These are phyloP conservation scores for Hyppa rectilinea DNA, from an alignment of 2,888 invertebrate species.

Conservation along the genomic window DNA sequence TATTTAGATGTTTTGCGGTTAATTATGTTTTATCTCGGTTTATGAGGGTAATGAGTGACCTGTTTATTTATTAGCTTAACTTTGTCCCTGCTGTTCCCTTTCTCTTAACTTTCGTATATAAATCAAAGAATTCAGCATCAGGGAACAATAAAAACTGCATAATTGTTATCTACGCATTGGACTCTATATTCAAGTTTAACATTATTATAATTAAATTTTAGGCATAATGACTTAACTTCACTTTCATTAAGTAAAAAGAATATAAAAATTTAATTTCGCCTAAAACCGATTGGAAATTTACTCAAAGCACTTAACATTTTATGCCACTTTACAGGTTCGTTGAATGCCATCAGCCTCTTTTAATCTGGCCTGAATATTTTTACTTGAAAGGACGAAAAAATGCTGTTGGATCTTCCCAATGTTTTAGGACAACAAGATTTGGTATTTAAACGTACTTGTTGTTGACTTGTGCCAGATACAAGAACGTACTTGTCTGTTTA, in stretches of 20 bases:
- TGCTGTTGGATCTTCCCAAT: conserved; percentile 46
- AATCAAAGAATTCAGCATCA: conserved; percentile 43
- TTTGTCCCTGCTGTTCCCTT: conserved; percentile 42
- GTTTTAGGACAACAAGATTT: conserved; percentile 51
- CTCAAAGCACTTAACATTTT: conserved; percentile 64
- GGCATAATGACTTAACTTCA: conserved; percentile 34
- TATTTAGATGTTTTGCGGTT: conserved; percentile 77
- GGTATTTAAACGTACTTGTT: conserved; percentile 52
- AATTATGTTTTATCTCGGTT: conserved; percentile 70
- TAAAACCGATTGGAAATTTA: conserved; percentile 55
- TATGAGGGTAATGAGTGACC: conserved; percentile 56
- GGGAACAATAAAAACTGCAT: conserved; percentile 47
- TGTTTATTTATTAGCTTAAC: conserved; percentile 60
- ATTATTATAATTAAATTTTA: conserved; percentile 37
- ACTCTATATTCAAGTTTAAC: conserved; percentile 17
- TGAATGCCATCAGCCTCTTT: conserved; percentile 58
- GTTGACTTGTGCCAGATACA: conserved; percentile 58
- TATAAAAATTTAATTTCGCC: conserved; percentile 59
- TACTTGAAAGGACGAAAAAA: conserved; percentile 56
- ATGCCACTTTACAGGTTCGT: conserved; percentile 62
- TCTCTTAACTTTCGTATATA: conserved; percentile 51
- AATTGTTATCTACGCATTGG: conserved; percentile 41
- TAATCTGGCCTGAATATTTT: conserved; percentile 67
- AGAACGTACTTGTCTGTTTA: conserved; percentile 36
- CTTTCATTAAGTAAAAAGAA: conserved; percentile 49